These are phyloP conservation scores for Lochmaea capreae DNA, from an alignment of 2,888 invertebrate genomes.

Conservation along the genomic window DNA sequence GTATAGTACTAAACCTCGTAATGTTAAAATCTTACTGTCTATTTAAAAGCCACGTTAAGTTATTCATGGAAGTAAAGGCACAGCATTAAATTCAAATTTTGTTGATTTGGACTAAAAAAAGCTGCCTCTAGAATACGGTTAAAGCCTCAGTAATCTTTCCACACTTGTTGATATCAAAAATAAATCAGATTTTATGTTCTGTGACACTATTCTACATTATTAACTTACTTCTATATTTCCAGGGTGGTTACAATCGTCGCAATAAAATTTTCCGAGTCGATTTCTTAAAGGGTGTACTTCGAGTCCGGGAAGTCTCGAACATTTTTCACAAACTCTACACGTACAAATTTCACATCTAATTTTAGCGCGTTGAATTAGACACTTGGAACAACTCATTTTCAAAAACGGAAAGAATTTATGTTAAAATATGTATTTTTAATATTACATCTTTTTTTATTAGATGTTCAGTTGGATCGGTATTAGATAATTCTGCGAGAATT, in stretches of 20 bases:
- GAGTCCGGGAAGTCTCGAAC: neutral
- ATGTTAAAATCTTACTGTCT: too few species aligned
- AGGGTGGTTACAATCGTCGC: slow-evolving; percentile 9
- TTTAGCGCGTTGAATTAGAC: slow-evolving; percentile 12
- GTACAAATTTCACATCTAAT: slow-evolving; percentile 16
- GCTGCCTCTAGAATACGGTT: too few species aligned
- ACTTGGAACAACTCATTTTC: slow-evolving; percentile 13
- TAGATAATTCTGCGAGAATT: neutral
- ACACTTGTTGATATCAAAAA: neutral
- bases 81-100: too few species aligned
- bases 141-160: too few species aligned
- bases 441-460: neutral
- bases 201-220: neutral
- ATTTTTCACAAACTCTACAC: slow-evolving; percentile 15
- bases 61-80: too few species aligned
- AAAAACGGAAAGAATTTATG: neutral
- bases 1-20: too few species aligned
- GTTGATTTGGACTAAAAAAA: too few species aligned
- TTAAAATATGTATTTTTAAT: too few species aligned
- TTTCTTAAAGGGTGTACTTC: neutral
- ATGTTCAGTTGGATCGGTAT: neutral
- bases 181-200: neutral
- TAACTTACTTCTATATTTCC: neutral
- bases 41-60: too few species aligned
- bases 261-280: slow-evolving; percentile 9